Percentiles rank a stretch among this genome's conserved stretches.
phyloP scores from a whole-genome alignment of 2,797 vertebrate species.

The Peromyscus melanophrys region DNA sequence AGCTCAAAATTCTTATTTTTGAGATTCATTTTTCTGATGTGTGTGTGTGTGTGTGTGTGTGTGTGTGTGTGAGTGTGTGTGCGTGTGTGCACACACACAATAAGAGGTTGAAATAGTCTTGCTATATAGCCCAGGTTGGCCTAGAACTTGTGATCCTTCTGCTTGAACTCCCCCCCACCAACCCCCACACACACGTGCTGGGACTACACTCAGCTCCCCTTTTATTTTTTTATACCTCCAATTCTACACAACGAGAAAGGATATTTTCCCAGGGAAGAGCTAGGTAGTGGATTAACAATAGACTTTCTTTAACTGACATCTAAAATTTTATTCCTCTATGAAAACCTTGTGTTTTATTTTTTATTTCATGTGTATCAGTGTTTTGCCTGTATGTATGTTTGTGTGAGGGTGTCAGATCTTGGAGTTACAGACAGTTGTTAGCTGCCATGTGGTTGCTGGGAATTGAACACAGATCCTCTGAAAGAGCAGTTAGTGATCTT shows the following conservation, averaged over 20 bases:
- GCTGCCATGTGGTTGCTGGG: not conserved
- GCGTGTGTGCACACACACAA: too few relatives aligned
- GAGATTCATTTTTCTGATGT: not conserved
- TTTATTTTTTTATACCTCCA: not conserved
- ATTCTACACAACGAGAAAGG: not conserved
- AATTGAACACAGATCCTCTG: not conserved
- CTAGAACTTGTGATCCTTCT: not conserved
- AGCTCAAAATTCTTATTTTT: not conserved
- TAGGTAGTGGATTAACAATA: not conserved
- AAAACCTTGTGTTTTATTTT: not conserved
- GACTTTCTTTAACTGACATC: not conserved
- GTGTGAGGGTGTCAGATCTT: not conserved
- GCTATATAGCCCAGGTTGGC: not conserved
- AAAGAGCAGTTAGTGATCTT: not conserved
- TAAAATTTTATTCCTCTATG: slow-evolving; percentile 12
- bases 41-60: not conserved
- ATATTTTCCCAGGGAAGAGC: not conserved
- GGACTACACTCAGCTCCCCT: too few relatives aligned
- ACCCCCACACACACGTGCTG: not conserved
- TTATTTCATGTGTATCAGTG: not conserved
- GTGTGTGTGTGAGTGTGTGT: not conserved
- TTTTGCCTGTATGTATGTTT: not conserved
- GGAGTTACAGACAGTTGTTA: not conserved
- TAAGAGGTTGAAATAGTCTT: not conserved
- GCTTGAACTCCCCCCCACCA: not conserved